Conservation (phyloP, 2,113 vertebrate genomes). For the Caretta caretta region DNA sequence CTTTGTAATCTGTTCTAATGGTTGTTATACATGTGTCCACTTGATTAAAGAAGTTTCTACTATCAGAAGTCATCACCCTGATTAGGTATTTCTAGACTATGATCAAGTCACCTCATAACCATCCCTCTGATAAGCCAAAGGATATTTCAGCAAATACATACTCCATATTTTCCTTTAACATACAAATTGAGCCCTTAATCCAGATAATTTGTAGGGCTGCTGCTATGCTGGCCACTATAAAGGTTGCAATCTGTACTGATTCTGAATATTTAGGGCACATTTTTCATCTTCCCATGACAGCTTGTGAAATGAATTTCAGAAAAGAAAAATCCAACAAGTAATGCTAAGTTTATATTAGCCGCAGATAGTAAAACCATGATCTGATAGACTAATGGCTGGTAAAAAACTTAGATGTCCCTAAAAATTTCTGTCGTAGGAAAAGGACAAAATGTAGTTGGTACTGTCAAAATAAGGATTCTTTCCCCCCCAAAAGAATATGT, state of each 20-base stretch:
- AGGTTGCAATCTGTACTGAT: neutral
- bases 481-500: neutral
- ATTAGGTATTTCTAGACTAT: constrained; percentile 14
- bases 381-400: neutral
- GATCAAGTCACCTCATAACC: constrained; percentile 62
- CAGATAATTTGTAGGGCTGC: constrained; percentile 16
- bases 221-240: constrained; percentile 16
- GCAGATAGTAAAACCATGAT: neutral
- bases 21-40: constrained; percentile 27
- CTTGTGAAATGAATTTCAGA: neutral
- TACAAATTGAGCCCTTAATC: constrained; percentile 61
- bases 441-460: neutral
- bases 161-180: constrained; percentile 45
- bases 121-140: constrained; percentile 52
- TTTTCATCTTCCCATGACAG: neutral
- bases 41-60: constrained; percentile 60
- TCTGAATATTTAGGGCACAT: constrained; percentile 9
- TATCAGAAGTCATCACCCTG: neutral
- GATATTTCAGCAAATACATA: constrained; percentile 61
- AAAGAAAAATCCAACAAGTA: neutral
- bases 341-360: rapidly evolving
- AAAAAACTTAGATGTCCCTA: neutral
- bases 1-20: constrained; percentile 32
- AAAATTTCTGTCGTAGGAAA: neutral
- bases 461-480: neutral